These are phyloP conservation scores for Corynorhinus townsendii DNA, from an alignment of 2,113 vertebrate species.

Conservation along the genomic window DNA sequence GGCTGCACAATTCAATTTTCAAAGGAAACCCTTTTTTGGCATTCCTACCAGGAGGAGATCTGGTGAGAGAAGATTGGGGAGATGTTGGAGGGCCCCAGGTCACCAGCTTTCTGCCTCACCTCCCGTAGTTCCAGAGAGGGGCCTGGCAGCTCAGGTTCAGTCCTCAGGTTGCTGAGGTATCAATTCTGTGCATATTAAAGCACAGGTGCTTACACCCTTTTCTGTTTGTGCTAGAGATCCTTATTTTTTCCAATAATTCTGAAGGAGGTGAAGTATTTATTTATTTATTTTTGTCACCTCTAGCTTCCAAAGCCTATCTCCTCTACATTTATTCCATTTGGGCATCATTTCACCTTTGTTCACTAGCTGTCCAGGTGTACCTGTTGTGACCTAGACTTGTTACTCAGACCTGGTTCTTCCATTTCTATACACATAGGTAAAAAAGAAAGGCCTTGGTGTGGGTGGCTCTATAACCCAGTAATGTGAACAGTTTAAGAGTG, in stretches of 20 bases:
- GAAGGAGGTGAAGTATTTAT: not conserved
- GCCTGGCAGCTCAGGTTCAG: not conserved
- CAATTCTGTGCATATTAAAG: not conserved
- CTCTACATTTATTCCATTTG: not conserved
- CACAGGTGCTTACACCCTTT: not conserved
- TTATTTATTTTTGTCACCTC: not conserved
- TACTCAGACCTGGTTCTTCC: not conserved
- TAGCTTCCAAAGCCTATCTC: not conserved
- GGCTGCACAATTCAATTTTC: not conserved
- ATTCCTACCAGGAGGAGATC: not conserved
- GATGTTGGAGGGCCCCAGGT: rapidly evolving
- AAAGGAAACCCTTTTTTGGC: not conserved
- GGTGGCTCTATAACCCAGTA: not conserved
- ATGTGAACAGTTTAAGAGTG: not conserved
- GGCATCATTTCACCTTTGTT: not conserved
- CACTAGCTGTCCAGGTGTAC: rapidly evolving
- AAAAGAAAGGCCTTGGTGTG: not conserved
- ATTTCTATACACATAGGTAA: not conserved
- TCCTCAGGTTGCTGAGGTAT: not conserved
- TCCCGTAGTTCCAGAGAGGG: not conserved
- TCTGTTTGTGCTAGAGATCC: not conserved
- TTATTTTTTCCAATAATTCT: not conserved
- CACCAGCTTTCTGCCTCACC: not conserved
- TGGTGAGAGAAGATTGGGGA: not conserved
- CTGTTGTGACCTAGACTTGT: not conserved